These are phyloP conservation scores for Platycercus adscitus DNA, from an alignment of 2,113 vertebrate species.

Conservation along the genomic window DNA sequence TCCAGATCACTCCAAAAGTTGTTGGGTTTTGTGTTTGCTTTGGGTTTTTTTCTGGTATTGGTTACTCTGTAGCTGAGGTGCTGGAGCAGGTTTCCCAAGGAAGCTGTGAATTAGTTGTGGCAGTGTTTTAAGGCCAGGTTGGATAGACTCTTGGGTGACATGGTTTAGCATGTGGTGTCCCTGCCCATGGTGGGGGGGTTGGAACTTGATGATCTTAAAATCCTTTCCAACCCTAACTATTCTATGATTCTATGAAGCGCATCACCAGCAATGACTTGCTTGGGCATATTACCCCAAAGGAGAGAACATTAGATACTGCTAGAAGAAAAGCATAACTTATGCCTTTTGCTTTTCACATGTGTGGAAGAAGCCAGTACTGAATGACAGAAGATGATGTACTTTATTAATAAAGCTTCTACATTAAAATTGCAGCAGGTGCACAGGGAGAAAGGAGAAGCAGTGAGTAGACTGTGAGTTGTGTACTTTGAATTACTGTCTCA, in stretches of 20 bases:
- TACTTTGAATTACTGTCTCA: conserved; percentile 57
- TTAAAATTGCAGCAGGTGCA: conserved; percentile 49
- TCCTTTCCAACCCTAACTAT: background rate
- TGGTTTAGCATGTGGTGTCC: background rate
- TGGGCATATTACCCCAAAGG: background rate
- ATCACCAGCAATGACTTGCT: background rate
- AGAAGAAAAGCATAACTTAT: background rate
- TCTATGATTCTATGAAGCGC: background rate
- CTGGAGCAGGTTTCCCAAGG: background rate
- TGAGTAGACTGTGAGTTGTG: background rate
- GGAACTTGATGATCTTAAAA: background rate
- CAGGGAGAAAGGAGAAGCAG: background rate
- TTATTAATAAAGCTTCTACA: conserved; percentile 35
- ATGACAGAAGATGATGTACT: background rate
- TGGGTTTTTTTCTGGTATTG: accelerated
- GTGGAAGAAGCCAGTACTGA: background rate
- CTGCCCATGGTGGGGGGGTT: background rate
- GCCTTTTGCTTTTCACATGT: background rate
- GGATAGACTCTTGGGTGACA: background rate
- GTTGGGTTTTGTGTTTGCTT: background rate
- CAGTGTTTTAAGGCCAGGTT: background rate
- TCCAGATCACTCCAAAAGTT: background rate
- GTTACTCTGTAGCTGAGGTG: background rate
- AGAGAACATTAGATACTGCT: background rate
- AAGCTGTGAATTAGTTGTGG: background rate